These are phyloP conservation scores for Cheilosia vernalis DNA, from an alignment of 2,888 invertebrate species.

Conservation along the genomic window DNA sequence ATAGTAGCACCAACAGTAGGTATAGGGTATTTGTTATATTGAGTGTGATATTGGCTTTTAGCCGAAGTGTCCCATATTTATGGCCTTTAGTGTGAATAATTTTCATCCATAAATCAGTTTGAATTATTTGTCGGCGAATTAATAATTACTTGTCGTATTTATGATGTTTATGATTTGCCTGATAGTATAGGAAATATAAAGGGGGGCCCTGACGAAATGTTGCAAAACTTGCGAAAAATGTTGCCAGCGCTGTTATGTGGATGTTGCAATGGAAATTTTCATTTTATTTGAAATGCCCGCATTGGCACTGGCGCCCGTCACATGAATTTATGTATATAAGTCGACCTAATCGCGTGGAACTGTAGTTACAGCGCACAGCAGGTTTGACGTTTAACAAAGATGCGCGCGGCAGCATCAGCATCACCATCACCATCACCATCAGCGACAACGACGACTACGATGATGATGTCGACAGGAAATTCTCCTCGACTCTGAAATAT, in stretches of 20 bases:
- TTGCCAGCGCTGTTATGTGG: conserved; percentile 24
- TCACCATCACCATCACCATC: conserved; percentile 19
- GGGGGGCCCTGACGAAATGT: conserved; percentile 18
- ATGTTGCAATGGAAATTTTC: conserved; percentile 60
- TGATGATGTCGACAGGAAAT: conserved; percentile 73
- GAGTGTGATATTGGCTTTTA: conserved; percentile 51
- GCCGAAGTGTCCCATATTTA: conserved; percentile 74
- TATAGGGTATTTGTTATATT: conserved; percentile 30
- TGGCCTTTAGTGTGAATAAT: conserved; percentile 76
- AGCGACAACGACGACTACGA: conserved; percentile 19
- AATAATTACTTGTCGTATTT: conserved; percentile 76
- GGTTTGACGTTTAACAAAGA: conserved; percentile 34
- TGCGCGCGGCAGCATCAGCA: background rate
- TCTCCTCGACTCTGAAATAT: conserved; percentile 61
- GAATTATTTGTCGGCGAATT: conserved; percentile 77
- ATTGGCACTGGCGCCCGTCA: conserved; percentile 13
- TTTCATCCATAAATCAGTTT: conserved; percentile 76
- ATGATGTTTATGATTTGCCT: conserved; percentile 73
- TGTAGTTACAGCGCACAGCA: conserved; percentile 15
- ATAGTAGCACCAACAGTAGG: too few relatives aligned
- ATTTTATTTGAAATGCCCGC: conserved; percentile 28
- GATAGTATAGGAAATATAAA: conserved; percentile 32
- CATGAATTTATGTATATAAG: background rate
- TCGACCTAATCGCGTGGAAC: conserved; percentile 21
- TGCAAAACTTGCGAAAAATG: conserved; percentile 30